Conservation (phyloP, 1,140 invertebrate species). For the Anastrepha ludens region DNA sequence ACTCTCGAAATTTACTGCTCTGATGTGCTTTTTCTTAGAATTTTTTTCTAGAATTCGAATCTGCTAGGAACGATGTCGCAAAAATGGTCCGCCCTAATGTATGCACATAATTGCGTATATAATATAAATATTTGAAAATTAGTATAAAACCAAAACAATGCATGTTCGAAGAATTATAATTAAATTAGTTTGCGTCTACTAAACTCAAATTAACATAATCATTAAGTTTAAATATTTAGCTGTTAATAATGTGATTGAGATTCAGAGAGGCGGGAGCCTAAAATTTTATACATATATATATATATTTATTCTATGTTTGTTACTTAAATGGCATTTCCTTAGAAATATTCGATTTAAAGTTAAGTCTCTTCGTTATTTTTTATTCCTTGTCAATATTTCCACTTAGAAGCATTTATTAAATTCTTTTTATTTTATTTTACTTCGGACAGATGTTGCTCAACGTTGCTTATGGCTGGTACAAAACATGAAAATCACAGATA, state of each 20-base stretch:
- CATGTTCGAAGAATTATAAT: constrained; percentile 25
- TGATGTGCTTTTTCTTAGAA: too few relatives aligned
- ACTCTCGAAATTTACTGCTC: too few relatives aligned
- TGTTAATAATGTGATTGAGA: constrained; percentile 23
- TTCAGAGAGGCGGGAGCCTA: neutral
- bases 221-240: constrained; percentile 53
- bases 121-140: neutral
- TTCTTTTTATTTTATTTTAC: too few relatives aligned
- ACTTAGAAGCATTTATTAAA: too few relatives aligned
- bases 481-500: too few relatives aligned
- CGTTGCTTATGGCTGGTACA: too few relatives aligned
- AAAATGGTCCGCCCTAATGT: neutral
- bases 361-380: too few relatives aligned
- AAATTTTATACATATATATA: neutral
- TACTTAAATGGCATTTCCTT: neutral
- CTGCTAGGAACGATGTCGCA: too few relatives aligned
- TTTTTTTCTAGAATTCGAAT: too few relatives aligned
- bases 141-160: constrained; percentile 25
- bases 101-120: neutral
- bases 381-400: too few relatives aligned
- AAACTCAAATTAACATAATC: constrained; percentile 50
- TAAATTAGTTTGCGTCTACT: constrained; percentile 22
- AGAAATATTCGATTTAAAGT: too few relatives aligned
- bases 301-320: neutral
- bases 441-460: too few relatives aligned